Base-by-base conservation (phyloP, 2,113 vertebrate genomes). In the Hemibagrus wyckioides region DNA sequence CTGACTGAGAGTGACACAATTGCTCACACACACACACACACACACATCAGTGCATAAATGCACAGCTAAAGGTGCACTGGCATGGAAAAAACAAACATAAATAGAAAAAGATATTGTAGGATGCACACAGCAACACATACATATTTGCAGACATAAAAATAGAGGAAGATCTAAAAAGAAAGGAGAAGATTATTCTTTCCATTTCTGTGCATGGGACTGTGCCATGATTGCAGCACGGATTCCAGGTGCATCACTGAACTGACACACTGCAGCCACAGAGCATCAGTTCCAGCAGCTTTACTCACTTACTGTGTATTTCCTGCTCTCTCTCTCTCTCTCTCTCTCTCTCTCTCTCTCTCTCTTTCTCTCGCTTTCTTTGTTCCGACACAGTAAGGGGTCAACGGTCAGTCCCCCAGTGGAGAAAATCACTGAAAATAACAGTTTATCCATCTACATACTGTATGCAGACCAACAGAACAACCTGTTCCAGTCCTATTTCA, bases 211-310 rank as follows among this genome's bases (percentile, higher is more conserved):
- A 9, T 54, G n/a, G 61, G 21, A 71, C 44, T 71, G 61, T 71
- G 23, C 30, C 13, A 15, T 41, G 50, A 84, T 19, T 69, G 6
- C n/a, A 71, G n/a, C 2, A 30, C n/a, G 71, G 54, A 23, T 86
- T 86, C 28, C 21, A 61, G 23, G 4, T 25, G n/a, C 23, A 39
- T 56, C 36, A 44, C 25, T 44, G 54, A 61, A 6, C 41, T 83
- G 33, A 76, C 30, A 76, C 28, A 76, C 67, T 33, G 10, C 44
- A 65, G 56, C 14, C 33, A 23, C 14, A 57, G 54, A 80, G 61
- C 82, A 89, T 69, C 77, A 63, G 83, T 82, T 85, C 69, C 69
- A 86, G 50, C 57, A 82, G 84, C 30, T 57, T 79, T 77, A 19
- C 30, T 41, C 54, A 52, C 76, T 14, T 6, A 57, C 11, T 73